phyloP scores from a whole-genome alignment of 2,797 vertebrate species.

The Micrastur ruficollis region DNA sequence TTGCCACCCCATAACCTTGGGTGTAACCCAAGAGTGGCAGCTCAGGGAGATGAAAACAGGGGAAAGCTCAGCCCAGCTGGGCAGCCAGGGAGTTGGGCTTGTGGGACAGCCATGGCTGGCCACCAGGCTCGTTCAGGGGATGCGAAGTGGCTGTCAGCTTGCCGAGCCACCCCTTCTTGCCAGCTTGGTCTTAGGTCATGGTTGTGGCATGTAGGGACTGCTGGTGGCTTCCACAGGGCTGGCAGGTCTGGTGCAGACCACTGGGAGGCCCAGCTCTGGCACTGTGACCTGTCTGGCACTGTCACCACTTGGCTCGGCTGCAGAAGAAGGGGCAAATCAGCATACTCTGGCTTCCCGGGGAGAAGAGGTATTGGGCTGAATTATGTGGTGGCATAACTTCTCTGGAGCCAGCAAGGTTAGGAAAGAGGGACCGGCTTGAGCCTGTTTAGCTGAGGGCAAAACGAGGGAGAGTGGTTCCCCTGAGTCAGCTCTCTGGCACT shows the following conservation, averaged over 20 bases:
- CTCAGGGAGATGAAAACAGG: background rate
- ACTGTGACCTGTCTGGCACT: rapidly evolving
- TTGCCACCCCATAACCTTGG: background rate
- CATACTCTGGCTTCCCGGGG: background rate
- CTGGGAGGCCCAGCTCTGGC: background rate
- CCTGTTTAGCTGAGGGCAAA: background rate
- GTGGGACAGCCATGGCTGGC: background rate
- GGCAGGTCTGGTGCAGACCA: background rate
- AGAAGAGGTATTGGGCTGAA: background rate
- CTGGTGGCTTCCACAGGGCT: background rate
- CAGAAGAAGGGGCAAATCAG: background rate
- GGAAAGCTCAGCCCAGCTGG: background rate
- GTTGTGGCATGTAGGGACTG: background rate
- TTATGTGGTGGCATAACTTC: background rate
- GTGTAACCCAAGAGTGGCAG: constrained; percentile 21
- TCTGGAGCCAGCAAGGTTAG: background rate
- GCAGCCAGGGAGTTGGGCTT: background rate
- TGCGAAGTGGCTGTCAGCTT: rapidly evolving
- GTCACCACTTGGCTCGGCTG: rapidly evolving
- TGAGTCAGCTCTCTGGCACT: constrained; percentile 35
- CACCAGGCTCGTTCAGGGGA: background rate
- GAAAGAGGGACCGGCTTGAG: background rate
- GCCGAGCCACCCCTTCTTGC: background rate
- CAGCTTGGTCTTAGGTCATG: background rate
- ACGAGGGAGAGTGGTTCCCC: background rate